A percentile compares a stretch with the other conserved stretches of the same genome.
These are phyloP conservation scores for Abramis brama DNA, from an alignment of 2,113 vertebrate species.

Conservation along the genomic window DNA sequence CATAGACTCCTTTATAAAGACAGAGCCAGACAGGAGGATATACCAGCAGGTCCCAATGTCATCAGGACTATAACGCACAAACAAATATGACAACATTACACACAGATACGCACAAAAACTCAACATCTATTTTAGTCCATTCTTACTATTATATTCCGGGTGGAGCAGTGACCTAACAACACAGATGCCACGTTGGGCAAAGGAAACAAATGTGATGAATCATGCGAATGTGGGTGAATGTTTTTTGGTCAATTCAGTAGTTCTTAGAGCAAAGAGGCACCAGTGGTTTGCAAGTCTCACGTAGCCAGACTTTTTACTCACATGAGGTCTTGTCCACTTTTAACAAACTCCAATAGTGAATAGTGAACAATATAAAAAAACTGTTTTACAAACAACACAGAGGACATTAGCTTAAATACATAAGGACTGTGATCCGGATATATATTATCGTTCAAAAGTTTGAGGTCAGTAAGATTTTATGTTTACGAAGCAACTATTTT, in stretches of 20 bases:
- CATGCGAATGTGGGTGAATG: not conserved
- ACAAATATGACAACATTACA: slow-evolving; percentile 1
- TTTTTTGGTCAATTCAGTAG: not conserved
- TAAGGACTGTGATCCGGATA: not conserved
- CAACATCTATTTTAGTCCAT: not conserved
- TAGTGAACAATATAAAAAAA: not conserved
- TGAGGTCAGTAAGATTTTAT: no score
- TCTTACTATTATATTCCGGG: slow-evolving; percentile 3
- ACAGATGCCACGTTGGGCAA: not conserved
- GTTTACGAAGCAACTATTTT: no score
- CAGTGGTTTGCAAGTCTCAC: not conserved
- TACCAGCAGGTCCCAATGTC: slow-evolving; percentile 91
- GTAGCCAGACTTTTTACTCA: not conserved
- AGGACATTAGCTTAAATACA: not conserved
- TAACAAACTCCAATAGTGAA: not conserved
- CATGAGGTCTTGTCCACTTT: not conserved
- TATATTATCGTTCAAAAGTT: not conserved
- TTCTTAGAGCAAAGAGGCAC: not conserved
- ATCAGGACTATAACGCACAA: slow-evolving; percentile 73
- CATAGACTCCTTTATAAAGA: slow-evolving; percentile 92
- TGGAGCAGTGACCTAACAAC: not conserved
- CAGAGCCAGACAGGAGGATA: slow-evolving; percentile 88
- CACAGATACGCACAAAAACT: not conserved
- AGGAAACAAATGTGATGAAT: not conserved
- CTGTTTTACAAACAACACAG: not conserved